These are phyloP conservation scores for Casuarius casuarius DNA, from an alignment of 2,113 vertebrate genomes.

Conservation along the genomic window DNA sequence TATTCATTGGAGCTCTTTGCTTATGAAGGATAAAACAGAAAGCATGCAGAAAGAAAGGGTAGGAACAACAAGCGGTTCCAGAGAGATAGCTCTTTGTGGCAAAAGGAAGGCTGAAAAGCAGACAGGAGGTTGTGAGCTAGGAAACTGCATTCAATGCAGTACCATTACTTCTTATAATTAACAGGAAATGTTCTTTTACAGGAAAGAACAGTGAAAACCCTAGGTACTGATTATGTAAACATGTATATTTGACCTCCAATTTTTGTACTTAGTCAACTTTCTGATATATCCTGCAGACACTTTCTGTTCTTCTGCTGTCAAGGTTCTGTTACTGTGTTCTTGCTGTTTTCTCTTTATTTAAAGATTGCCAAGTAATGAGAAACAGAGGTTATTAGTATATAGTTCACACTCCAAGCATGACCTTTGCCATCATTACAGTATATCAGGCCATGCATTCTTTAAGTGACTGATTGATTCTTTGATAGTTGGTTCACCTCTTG, in stretches of 20 bases:
- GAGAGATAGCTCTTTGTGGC: background rate
- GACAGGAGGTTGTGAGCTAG: background rate
- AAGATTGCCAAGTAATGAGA: background rate
- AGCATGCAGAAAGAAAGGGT: background rate
- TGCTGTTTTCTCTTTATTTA: background rate
- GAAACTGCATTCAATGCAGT: background rate
- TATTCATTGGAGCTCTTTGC: background rate
- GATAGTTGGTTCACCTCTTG: background rate
- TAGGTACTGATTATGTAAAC: background rate
- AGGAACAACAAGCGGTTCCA: background rate
- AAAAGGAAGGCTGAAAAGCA: background rate
- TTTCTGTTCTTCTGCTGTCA: background rate
- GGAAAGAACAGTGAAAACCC: background rate
- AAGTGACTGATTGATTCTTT: background rate
- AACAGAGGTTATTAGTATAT: background rate
- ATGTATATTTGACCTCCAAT: background rate
- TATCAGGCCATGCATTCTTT: background rate
- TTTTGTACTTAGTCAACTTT: background rate
- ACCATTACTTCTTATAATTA: background rate
- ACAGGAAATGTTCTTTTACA: background rate
- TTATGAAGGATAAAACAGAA: background rate
- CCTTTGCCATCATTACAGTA: background rate
- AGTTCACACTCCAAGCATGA: background rate
- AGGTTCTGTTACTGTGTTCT: background rate
- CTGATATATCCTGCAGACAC: background rate